Evolutionary conservation across 2,797 vertebrate genomes (phyloP).

Genomic region (Xenentodon cancila): DNA sequence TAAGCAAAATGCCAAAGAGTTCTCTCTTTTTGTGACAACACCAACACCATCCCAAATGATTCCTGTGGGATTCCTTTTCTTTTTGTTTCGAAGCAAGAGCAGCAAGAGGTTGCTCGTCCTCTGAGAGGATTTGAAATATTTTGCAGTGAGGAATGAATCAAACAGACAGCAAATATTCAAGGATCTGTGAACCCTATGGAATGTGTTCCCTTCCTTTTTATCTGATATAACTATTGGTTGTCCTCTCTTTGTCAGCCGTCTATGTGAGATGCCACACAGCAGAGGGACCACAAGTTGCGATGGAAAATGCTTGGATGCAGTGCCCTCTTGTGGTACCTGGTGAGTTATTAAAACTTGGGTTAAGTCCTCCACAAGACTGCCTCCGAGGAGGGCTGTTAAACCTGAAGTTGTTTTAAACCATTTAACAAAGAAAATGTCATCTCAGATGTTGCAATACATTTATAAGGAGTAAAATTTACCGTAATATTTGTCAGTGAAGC

Average conservation of each 20-base stretch:
- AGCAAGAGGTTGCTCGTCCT: constrained; percentile 57
- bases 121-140: constrained; percentile 84
- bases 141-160: constrained; percentile 82
- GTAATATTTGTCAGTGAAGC: background rate
- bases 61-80: no score
- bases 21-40: constrained; percentile 46
- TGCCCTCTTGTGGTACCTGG: constrained; percentile 80
- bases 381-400: background rate
- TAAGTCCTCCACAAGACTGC: constrained; percentile 29
- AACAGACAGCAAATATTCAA: constrained; percentile 84
- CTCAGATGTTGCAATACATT: background rate
- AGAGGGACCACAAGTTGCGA: constrained; percentile 3
- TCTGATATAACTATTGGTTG: constrained; percentile 75
- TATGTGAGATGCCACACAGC: constrained; percentile 69
- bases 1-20: constrained; percentile 45
- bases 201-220: constrained; percentile 64
- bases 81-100: constrained; percentile 12
- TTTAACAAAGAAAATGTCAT: background rate
- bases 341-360: constrained; percentile 32
- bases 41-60: no score
- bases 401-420: constrained; percentile 2
- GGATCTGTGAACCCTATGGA: constrained; percentile 80
- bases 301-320: constrained; percentile 78
- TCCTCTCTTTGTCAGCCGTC: constrained; percentile 77
- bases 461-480: background rate